Evolutionary conservation across 2,113 vertebrate species (phyloP).

Genomic region (Crotalus horridus): DNA sequence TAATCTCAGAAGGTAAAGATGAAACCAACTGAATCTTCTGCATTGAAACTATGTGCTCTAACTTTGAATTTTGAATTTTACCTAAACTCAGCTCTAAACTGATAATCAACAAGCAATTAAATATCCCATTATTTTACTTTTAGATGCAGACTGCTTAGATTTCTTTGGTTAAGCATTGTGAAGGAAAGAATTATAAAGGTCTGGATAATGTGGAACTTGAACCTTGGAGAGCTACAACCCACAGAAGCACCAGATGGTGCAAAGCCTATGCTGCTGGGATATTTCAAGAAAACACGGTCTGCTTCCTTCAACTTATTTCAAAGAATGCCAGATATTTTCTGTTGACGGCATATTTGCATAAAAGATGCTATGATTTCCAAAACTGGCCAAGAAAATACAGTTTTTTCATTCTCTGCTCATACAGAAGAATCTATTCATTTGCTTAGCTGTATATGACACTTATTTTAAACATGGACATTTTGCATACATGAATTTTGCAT

Average conservation of each 20-base stretch:
- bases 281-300: conserved; percentile 40
- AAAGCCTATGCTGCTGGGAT: conserved; percentile 58
- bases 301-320: conserved; percentile 52
- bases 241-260: conserved; percentile 58
- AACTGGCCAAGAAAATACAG: conserved; percentile 43
- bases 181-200: not conserved
- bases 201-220: not conserved
- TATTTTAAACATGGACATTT: conserved; percentile 39
- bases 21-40: not conserved
- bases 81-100: not conserved
- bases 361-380: conserved; percentile 53
- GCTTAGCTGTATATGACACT: not conserved
- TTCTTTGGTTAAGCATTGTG: not conserved
- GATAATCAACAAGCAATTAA: not conserved
- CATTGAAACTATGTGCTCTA: not conserved
- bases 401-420: conserved; percentile 28
- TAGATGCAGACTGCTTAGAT: not conserved
- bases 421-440: conserved; percentile 25
- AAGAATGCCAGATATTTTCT: conserved; percentile 50
- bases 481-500: not conserved
- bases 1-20: not conserved
- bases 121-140: not conserved
- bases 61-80: not conserved
- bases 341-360: conserved; percentile 55
- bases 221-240: conserved; percentile 38